Evolutionary conservation across 2,797 vertebrate species (phyloP).

Genomic region (Schizopygopsis pylzovi): DNA sequence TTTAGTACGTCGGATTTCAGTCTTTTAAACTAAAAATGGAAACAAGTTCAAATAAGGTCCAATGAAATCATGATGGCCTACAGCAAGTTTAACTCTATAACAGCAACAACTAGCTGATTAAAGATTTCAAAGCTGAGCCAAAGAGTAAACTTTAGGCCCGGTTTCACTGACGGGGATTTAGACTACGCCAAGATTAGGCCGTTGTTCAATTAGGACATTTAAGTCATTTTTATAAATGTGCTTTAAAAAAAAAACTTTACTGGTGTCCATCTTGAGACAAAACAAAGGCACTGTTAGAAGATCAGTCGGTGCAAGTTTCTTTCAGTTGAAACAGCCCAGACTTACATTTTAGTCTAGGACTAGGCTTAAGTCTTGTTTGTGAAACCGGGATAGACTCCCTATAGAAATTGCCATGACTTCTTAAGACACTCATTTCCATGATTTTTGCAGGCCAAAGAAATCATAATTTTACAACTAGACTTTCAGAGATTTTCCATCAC

Average conservation of each 20-base stretch:
- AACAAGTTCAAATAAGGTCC: background rate
- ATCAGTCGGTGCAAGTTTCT: no score
- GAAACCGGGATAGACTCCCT: background rate
- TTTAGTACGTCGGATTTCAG: background rate
- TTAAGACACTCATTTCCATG: background rate
- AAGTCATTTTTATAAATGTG: no score
- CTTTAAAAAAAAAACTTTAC: no score
- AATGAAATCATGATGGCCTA: background rate
- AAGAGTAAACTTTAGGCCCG: background rate
- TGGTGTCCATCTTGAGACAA: no score
- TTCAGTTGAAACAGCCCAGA: no score
- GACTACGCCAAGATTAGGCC: no score
- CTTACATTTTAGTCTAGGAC: no score
- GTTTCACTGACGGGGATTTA: no score
- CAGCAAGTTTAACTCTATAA: slow-evolving; percentile 3
- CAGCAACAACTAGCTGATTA: background rate
- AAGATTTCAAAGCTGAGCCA: background rate
- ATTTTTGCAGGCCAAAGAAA: background rate
- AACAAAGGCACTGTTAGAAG: no score
- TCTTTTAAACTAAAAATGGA: background rate
- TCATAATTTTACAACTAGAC: background rate
- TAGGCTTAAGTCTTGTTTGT: no score
- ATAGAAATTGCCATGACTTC: background rate
- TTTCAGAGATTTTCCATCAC: background rate
- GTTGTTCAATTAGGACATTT: no score